Base-by-base conservation (phyloP, 1,140 invertebrate genomes). In the Caerostris darwini region DNA sequence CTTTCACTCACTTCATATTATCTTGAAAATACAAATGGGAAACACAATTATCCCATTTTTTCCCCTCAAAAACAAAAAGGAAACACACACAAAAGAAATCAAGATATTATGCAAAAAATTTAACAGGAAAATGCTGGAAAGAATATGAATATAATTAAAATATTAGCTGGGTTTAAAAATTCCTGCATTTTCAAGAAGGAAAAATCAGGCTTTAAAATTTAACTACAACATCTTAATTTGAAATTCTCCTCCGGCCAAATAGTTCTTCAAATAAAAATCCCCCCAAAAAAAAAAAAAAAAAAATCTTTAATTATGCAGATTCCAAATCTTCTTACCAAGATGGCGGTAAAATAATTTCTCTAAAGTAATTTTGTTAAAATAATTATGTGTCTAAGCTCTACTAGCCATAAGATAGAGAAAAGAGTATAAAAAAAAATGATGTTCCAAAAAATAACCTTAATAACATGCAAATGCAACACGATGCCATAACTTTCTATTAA, bases 401-500 rank as follows among this genome's bases (percentile, higher is more conserved):
- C 50, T 34, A 53, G 5, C 5, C 50, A 81, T 53, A 81, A 34
- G 8, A 3, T 7, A 7, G 34, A 3, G 50, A 81, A 81, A 3
- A 10, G 2, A 81, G 12, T 5, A 17, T n/a, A 67, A 17, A n/a
- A n/a, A 67, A 67, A 67, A 67, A 3, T 5, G 61, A 1, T n/a
- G 61, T 67, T 4, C 14, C 5, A 67, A 67, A 64, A 67, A 67
- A 67, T 67, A 17, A 67, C 12, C 71, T 53, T 81, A 81, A 81
- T 81, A 81, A 81, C 19, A 81, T 81, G 71, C 50, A 81, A 81
- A 81, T 81, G 71, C 71, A 81, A 81, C 71, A 12, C 19, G 71
- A 81, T 81, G 71, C 71, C 71, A 81, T 81, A 81, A 81, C 6
- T 81, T 81, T 81, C 71, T 53, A 19, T 50, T 81, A 81, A 81